Evolutionary conservation across 2,888 invertebrate species (phyloP), one percentile per base, ranked within the genome.

Genomic region (Nomada flava): DNA sequence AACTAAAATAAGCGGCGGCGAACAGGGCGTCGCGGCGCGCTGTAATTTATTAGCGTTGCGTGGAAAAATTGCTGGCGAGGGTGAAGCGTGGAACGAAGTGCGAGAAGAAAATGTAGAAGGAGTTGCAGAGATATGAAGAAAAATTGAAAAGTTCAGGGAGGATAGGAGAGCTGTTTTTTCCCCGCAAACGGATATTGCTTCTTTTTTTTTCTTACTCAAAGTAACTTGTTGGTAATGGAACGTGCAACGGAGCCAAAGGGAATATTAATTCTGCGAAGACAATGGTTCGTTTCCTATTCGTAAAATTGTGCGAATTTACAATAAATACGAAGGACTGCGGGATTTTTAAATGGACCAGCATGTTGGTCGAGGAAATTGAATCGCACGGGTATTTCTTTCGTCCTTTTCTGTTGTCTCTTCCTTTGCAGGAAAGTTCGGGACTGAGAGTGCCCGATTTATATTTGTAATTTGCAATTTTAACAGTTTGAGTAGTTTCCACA

Each of bases 1-100:
- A 50, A 62, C 65, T 72, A 72, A 79, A 36, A 72, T 79, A 68
- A 79, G 52, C 67, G 60, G 23, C n/a, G 42, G 71, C 63, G 67
- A 79, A 71, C 65, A 18, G 36, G 64, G 57, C 64, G 20, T 36
- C 53, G 64, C 15, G 57, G 44, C 63, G 44, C 63, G 63, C 23
- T 50, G 53, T 55, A 55, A 79, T 79, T 78, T 65, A 78, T 77
- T 71, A 65, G 59, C 52, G 36, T 64, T n/a, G 13, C 50, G 15
- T 3, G 69, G 55, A 79, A 64, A 64, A 69, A 63, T 55, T 52
- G 57, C 55, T 13, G 9, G 29, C 11, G 15, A 5, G 26, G 50
- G 18, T 11, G 42, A 10, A n/a, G 11, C 15, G 15, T 15, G 63
- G 50, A 36, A 47, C 15, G 47, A 42, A 50, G 13, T 11, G 23